Evolutionary conservation across 2,797 vertebrate genomes (phyloP).

Genomic region (Aulostomus chinensis): DNA sequence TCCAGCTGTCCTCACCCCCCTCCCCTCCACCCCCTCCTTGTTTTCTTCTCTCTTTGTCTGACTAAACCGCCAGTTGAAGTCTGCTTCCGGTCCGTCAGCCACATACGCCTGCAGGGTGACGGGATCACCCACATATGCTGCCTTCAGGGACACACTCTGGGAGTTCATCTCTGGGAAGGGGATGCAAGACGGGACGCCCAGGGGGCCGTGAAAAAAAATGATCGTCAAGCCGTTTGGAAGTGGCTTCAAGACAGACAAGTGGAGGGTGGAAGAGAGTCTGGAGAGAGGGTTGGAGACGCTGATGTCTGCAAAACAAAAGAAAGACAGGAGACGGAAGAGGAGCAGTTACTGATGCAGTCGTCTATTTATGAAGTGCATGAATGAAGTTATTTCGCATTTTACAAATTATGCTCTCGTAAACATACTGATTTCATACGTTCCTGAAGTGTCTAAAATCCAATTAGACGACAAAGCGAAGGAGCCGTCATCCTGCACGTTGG

Average conservation of each 20-base stretch:
- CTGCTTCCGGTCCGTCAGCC: constrained; percentile 8
- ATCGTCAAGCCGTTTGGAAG: constrained; percentile 24
- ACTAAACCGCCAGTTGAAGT: constrained; percentile 44
- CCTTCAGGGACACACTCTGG: constrained; percentile 6
- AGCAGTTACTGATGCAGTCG: not conserved
- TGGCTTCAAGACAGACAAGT: constrained; percentile 24
- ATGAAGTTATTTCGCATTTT: no score
- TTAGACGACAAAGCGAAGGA: constrained; percentile 55
- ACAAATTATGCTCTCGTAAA: constrained; percentile 12
- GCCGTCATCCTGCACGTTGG: constrained; percentile 47
- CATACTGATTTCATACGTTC: constrained; percentile 60
- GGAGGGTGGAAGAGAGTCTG: constrained; percentile 36
- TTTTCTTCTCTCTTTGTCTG: constrained; percentile 10
- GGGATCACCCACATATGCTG: constrained; percentile 28
- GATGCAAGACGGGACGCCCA: constrained; percentile 32
- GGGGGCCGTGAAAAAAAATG: constrained; percentile 36
- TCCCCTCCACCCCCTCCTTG: not conserved
- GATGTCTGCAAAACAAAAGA: constrained; percentile 39
- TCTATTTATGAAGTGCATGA: no score
- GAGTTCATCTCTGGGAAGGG: constrained; percentile 20
- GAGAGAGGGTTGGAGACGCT: constrained; percentile 51
- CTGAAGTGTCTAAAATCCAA: constrained; percentile 47
- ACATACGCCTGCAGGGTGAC: constrained; percentile 41
- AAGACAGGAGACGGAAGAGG: not conserved
- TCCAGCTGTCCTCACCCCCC: not conserved